Evolutionary conservation across 2,888 invertebrate genomes (phyloP).

Genomic region (Drosophila infuscata): DNA sequence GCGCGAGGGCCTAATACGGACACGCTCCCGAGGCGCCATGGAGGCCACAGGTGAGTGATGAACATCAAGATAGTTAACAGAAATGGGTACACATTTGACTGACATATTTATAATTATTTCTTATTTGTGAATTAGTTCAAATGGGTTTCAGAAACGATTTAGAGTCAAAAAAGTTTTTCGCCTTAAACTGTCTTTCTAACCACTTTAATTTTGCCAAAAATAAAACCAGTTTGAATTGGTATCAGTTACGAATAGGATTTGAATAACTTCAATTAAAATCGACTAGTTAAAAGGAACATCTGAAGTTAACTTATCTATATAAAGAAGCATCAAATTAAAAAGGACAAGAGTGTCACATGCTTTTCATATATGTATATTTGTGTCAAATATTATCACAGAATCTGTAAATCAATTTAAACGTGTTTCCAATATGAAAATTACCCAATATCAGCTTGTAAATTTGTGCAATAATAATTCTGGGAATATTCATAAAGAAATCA

Average conservation of each 20-base stretch:
- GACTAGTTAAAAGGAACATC: neutral
- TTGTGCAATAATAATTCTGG: neutral
- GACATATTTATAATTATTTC: neutral
- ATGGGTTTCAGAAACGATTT: neutral
- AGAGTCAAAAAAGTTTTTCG: neutral
- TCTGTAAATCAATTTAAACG: too few species aligned
- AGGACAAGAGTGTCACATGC: too few species aligned
- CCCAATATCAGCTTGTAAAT: neutral
- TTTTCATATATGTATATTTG: neutral
- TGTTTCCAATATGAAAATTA: too few species aligned
- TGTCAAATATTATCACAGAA: neutral
- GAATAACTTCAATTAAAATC: neutral
- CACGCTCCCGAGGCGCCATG: conserved; percentile 95
- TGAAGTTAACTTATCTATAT: too few species aligned
- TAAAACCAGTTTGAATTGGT: neutral
- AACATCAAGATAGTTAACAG: neutral
- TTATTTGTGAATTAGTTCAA: neutral
- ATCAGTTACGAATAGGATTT: neutral
- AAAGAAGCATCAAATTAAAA: too few species aligned
- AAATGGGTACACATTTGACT: neutral
- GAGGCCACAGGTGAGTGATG: conserved; percentile 89
- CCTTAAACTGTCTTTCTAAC: neutral
- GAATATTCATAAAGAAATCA: neutral
- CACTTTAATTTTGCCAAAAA: neutral
- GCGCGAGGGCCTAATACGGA: conserved; percentile 97